phyloP scores from a whole-genome alignment of 1,140 invertebrate genomes.

The Camponotus pennsylvanicus region DNA sequence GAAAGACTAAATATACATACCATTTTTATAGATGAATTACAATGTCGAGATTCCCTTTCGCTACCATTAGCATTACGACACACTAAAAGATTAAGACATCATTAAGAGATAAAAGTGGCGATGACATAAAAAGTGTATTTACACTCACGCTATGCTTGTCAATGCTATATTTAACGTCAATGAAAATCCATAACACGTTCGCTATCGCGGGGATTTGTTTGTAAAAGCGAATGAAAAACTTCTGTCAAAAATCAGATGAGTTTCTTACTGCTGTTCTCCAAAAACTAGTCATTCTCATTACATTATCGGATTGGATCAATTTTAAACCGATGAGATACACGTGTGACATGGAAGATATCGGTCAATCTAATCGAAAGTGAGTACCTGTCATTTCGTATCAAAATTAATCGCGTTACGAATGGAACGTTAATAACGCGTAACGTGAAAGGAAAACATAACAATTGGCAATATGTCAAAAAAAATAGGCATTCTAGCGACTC shows the following conservation, averaged over 20 bases:
- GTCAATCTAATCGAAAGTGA: neutral
- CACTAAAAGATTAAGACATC: slow-evolving; percentile 40
- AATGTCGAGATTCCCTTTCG: neutral
- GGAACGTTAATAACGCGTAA: neutral
- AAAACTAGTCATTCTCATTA: neutral
- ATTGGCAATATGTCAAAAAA: neutral
- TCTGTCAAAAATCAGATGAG: slow-evolving; percentile 33
- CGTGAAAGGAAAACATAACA: slow-evolving; percentile 16
- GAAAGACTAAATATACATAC: neutral
- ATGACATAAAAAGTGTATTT: slow-evolving; percentile 22
- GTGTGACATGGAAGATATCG: slow-evolving; percentile 37
- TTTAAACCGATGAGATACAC: slow-evolving; percentile 9
- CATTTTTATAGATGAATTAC: slow-evolving; percentile 46
- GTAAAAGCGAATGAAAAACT: neutral
- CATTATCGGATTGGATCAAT: slow-evolving; percentile 25
- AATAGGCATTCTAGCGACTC: neutral
- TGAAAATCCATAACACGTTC: slow-evolving; percentile 11
- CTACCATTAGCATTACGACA: slow-evolving; percentile 6
- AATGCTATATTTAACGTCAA: neutral
- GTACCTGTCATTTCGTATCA: neutral
- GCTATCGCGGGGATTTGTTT: neutral
- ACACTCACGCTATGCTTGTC: slow-evolving; percentile 30
- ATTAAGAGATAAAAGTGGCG: slow-evolving; percentile 4
- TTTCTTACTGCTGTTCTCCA: neutral
- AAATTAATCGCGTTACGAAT: neutral